These are phyloP conservation scores for Clivina fossor DNA, from an alignment of 2,888 invertebrate species.

Conservation along the genomic window DNA sequence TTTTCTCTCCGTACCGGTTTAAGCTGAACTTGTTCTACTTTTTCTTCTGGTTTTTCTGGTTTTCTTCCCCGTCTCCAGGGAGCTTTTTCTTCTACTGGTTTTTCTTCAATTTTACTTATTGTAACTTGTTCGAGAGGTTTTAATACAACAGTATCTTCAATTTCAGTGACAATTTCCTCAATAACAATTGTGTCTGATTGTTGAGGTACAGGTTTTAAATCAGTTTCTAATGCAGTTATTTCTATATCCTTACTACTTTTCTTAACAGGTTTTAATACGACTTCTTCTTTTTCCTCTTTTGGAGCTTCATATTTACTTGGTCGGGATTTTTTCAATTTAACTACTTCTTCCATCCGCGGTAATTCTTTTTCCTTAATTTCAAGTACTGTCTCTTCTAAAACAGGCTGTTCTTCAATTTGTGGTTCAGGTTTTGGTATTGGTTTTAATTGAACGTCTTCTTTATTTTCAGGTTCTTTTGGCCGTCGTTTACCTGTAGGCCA, in stretches of 20 bases:
- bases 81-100: conserved; percentile 46
- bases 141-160: conserved; percentile 47
- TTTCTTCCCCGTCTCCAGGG: conserved; percentile 47
- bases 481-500: conserved; percentile 48
- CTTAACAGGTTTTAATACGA: too few species aligned
- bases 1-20: conserved; percentile 47
- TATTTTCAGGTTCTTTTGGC: conserved; percentile 53
- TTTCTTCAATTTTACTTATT: conserved; percentile 49
- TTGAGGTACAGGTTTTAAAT: conserved; percentile 36
- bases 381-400: conserved; percentile 36
- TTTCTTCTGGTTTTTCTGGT: conserved; percentile 48
- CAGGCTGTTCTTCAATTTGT: conserved; percentile 41
- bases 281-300: conserved; percentile 18
- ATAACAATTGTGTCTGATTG: conserved; percentile 1
- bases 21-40: conserved; percentile 47
- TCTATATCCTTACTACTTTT: too few species aligned
- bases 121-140: conserved; percentile 45
- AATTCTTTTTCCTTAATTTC: conserved; percentile 23
- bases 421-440: conserved; percentile 46
- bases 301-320: conserved; percentile 16
- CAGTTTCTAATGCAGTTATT: conserved; percentile 37
- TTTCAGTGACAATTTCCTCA: conserved; percentile 47
- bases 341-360: conserved; percentile 35
- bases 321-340: too few species aligned
- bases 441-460: conserved; percentile 51